Percentiles rank a stretch among this genome's conserved stretches.
Conservation (phyloP, 2,797 vertebrate species). For the Clarias pachynema region DNA sequence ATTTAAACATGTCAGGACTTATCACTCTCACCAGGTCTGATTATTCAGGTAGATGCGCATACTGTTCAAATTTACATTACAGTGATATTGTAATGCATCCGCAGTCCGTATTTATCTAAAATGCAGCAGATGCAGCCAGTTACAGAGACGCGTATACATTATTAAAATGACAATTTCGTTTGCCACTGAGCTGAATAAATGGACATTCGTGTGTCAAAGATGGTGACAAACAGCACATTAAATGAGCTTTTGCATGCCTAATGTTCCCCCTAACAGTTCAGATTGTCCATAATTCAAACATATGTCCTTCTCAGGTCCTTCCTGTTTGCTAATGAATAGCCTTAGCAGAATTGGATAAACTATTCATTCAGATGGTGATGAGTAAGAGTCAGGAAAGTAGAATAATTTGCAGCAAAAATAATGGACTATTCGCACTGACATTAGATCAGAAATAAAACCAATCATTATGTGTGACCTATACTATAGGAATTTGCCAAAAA, state of each 20-base stretch:
- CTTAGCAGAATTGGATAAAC: constrained; percentile 26
- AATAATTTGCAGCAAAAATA: constrained; percentile 4
- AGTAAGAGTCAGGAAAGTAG: constrained; percentile 43
- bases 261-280: constrained; percentile 58
- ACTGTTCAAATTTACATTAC: constrained; percentile 45
- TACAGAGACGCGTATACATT: constrained; percentile 47
- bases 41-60: constrained; percentile 38
- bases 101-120: constrained; percentile 63
- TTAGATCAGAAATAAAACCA: constrained; percentile 22
- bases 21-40: constrained; percentile 25
- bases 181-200: constrained; percentile 64
- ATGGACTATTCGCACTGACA: constrained; percentile 1
- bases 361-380: constrained; percentile 42
- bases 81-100: constrained; percentile 58
- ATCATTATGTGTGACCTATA: background rate
- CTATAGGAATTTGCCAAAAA: constrained; percentile 54
- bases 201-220: constrained; percentile 52
- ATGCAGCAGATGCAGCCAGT: constrained; percentile 57
- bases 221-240: constrained; percentile 65
- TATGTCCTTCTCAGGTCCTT: constrained; percentile 46
- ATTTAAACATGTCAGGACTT: constrained; percentile 33
- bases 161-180: constrained; percentile 53
- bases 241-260: constrained; percentile 60
- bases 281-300: constrained; percentile 60
- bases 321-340: constrained; percentile 31